These are phyloP conservation scores for Triplophysa siluroides DNA, from an alignment of 2,113 vertebrate genomes.

Conservation along the genomic window DNA sequence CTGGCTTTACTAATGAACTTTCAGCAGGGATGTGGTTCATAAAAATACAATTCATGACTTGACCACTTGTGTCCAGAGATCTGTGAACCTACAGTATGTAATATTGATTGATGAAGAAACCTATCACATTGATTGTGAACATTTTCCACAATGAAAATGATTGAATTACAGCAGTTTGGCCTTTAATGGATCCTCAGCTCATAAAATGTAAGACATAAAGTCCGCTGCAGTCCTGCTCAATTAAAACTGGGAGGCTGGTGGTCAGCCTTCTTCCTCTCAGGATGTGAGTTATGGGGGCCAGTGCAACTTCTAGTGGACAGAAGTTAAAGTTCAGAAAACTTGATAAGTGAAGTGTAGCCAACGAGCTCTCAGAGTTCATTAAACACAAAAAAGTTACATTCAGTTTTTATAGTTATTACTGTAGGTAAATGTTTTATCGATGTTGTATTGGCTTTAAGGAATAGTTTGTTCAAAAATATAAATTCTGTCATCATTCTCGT, in stretches of 20 bases:
- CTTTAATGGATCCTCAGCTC: slow-evolving; percentile 64
- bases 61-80: slow-evolving; percentile 52
- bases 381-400: not conserved
- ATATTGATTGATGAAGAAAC: slow-evolving; percentile 70
- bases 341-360: not conserved
- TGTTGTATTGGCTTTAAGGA: too few species aligned
- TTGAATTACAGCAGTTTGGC: slow-evolving; percentile 64
- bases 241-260: slow-evolving; percentile 72
- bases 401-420: not conserved
- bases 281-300: slow-evolving; percentile 66
- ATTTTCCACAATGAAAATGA: slow-evolving; percentile 74
- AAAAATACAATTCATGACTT: slow-evolving; percentile 67
- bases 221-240: slow-evolving; percentile 68
- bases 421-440: too few species aligned
- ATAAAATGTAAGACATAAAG: slow-evolving; percentile 67
- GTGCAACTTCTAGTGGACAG: slow-evolving; percentile 12
- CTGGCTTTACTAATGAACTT: slow-evolving; percentile 69
- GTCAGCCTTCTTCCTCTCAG: slow-evolving; percentile 60
- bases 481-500: too few species aligned
- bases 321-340: not conserved
- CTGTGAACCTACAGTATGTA: slow-evolving; percentile 44
- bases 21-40: slow-evolving; percentile 66
- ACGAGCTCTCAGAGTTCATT: too few species aligned
- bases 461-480: too few species aligned
- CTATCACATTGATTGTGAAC: slow-evolving; percentile 71